Base-by-base conservation (phyloP, 2,113 vertebrate genomes). In the Mellivora capensis region DNA sequence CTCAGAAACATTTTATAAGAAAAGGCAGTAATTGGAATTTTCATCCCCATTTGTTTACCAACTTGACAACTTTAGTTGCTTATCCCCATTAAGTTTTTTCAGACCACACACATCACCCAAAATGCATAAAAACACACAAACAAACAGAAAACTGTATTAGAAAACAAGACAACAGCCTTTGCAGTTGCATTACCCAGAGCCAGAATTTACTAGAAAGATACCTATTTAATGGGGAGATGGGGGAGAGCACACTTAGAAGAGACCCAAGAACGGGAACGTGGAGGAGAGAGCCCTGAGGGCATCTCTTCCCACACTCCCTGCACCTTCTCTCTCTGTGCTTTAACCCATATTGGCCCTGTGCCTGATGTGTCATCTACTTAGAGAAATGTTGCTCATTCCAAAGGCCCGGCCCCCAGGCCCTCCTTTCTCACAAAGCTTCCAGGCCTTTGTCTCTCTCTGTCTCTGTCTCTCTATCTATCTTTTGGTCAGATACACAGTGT, bases 171-270 rank as follows among this genome's bases (percentile, higher is more conserved):
- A 77, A n/a, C 11, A 44, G 37, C 4, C 37, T 47, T 96, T 89
- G 61, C 2, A 20, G 2, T 85, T 61, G 37, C 23, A n/a, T 62
- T 87, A 59, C 47, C 29, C 29, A 18, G 13, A 95, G 87, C 64
- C 79, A 88, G 87, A 95, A 84, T 39, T 83, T 93, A 79, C 31
- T 88, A n/a, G 54, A 85, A 96, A 88, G 52, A 15, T 44, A 29
- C 10, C 54, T 85, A 47, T 87, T 52, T 87, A 71, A 49, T 34
- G 21, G 31, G n/a, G 49, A 23, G 6, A 11, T 44, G 7, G n/a
- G 27, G 59, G 31, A 82, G 74, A 31, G 13, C 49, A 90, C 15
- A 54, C 57, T 62, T 34, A 18, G 42, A 80, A 96, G 89, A 62
- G 88, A 77, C 93, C 42, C 64, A 44, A n/a, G 59, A 85, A 57